A percentile compares a stretch with the other conserved stretches of the same genome.
Conservation (phyloP, 2,888 invertebrate species). For the Limnephilus auricula region DNA sequence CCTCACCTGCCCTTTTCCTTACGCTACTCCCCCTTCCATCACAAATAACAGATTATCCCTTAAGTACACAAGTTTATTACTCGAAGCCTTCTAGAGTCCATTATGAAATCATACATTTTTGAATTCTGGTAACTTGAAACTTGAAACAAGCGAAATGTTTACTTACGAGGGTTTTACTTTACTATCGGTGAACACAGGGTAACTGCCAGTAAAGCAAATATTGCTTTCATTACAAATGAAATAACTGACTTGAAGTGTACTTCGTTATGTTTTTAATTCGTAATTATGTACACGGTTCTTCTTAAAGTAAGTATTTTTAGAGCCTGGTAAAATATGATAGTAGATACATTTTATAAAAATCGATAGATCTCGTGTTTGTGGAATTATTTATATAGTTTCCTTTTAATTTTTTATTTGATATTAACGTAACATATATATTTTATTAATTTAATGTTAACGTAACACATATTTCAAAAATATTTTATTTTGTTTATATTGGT, state of each 20-base stretch:
- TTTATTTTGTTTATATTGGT: too few species aligned
- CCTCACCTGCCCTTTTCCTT: background rate
- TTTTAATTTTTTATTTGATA: too few species aligned
- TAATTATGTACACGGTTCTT: background rate
- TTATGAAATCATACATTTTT: slow-evolving; percentile 51
- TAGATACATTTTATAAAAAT: background rate
- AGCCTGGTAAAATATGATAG: background rate
- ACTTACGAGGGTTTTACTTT: background rate
- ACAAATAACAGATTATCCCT: slow-evolving; percentile 33
- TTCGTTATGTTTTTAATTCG: background rate
- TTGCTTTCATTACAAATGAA: slow-evolving; percentile 27
- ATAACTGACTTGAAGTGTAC: background rate
- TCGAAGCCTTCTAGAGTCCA: slow-evolving; percentile 35
- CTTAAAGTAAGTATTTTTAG: background rate
- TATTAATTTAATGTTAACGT: too few species aligned
- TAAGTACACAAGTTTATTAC: slow-evolving; percentile 49
- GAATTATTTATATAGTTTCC: background rate
- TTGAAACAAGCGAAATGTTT: slow-evolving; percentile 36
- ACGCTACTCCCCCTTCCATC: background rate
- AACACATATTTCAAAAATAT: too few species aligned
- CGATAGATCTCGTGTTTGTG: background rate
- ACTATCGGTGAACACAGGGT: background rate
- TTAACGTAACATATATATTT: too few species aligned
- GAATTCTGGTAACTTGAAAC: background rate
- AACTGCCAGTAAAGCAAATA: slow-evolving; percentile 10